Percentiles rank a stretch among this genome's conserved stretches.
Evolutionary conservation across 2,113 vertebrate genomes (phyloP).

Genomic region (Macquaria australasica): DNA sequence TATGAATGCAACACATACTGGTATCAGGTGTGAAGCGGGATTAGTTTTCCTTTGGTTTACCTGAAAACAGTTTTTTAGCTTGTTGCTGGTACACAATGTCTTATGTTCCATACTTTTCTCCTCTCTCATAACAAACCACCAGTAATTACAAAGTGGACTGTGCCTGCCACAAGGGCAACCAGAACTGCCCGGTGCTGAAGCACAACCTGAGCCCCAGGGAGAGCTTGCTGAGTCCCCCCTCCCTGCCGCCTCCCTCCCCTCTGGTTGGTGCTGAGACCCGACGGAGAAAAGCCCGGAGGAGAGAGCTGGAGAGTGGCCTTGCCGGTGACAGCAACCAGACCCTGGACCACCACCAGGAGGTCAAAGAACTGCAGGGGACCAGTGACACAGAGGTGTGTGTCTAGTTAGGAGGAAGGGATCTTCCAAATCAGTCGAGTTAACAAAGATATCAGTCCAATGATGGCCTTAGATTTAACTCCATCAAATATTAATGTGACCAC

Average conservation of each 20-base stretch:
- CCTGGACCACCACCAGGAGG: constrained; percentile 81
- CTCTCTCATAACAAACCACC: constrained; percentile 36
- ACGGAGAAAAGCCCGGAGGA: constrained; percentile 92
- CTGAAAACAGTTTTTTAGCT: background rate
- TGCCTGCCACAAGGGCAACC: constrained; percentile 98
- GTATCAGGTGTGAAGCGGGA: background rate
- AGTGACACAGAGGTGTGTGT: constrained; percentile 91
- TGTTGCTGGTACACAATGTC: background rate
- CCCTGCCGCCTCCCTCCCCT: constrained; percentile 85
- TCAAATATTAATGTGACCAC: background rate
- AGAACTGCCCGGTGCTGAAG: constrained; percentile 98
- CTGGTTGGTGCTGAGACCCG: constrained; percentile 93
- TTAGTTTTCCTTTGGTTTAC: background rate
- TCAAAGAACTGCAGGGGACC: constrained; percentile 82
- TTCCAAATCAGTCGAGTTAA: background rate
- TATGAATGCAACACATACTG: background rate
- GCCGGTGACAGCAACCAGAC: constrained; percentile 87
- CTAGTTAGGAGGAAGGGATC: too few species aligned
- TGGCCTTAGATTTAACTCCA: background rate
- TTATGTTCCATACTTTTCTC: background rate
- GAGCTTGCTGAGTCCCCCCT: constrained; percentile 85
- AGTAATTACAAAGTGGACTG: constrained; percentile 99
- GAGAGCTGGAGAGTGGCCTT: constrained; percentile 90
- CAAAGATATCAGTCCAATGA: background rate
- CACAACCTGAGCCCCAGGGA: constrained; percentile 93